phyloP scores from a whole-genome alignment of 2,888 invertebrate species.

The Euspilapteryx auroguttella region DNA sequence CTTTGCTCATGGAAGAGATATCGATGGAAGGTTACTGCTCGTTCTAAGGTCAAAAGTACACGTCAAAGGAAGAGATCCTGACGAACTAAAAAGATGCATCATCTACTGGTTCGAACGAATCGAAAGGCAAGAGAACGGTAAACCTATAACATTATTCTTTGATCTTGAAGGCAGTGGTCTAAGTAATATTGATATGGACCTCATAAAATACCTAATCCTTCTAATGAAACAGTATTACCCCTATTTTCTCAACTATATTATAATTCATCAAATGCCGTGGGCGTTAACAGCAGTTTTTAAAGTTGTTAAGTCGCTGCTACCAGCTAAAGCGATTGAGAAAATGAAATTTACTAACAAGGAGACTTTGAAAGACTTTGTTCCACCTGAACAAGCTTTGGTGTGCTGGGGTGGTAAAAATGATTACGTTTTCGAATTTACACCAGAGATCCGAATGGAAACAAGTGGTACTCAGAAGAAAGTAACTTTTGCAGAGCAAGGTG shows the following conservation, averaged over 20 bases:
- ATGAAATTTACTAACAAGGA: conserved; percentile 83
- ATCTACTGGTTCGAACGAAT: conserved; percentile 85
- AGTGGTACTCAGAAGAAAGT: conserved; percentile 53
- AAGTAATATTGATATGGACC: conserved; percentile 89
- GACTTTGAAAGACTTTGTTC: conserved; percentile 72
- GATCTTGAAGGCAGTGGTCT: conserved; percentile 89
- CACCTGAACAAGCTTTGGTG: conserved; percentile 71
- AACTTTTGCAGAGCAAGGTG: conserved; percentile 25
- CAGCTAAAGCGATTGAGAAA: conserved; percentile 84
- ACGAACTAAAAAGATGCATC: conserved; percentile 76
- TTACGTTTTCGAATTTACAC: conserved; percentile 71
- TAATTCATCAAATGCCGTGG: conserved; percentile 95
- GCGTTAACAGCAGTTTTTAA: conserved; percentile 89
- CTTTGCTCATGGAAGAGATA: conserved; percentile 77
- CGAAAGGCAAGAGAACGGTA: conserved; percentile 74
- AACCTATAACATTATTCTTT: conserved; percentile 82
- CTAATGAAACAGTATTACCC: conserved; percentile 91
- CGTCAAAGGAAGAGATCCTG: conserved; percentile 75
- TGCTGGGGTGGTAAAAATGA: conserved; percentile 82
- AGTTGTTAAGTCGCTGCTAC: conserved; percentile 84
- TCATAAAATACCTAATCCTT: conserved; percentile 83
- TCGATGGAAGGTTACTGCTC: conserved; percentile 76
- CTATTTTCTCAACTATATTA: conserved; percentile 81
- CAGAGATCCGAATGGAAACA: conserved; percentile 51
- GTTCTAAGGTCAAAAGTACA: conserved; percentile 83